phyloP scores from a whole-genome alignment of 1,140 invertebrate genomes.

The Hydropsyche tenuis region DNA sequence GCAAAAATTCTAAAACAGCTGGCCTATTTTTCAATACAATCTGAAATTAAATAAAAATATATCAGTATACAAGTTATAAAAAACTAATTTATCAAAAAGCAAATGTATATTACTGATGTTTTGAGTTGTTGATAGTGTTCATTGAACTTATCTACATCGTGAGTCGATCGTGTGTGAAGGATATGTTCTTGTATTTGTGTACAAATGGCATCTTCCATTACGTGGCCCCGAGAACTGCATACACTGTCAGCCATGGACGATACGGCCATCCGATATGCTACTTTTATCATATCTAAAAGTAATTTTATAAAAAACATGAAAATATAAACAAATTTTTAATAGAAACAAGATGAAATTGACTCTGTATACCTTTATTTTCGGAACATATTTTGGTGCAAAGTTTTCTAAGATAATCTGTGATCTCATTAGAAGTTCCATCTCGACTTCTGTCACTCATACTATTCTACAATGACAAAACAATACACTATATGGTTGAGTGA shows the following conservation, averaged over 20 bases:
- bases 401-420: constrained; percentile 44
- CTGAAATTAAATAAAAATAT: constrained; percentile 18
- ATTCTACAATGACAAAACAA: constrained; percentile 18
- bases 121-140: constrained; percentile 60
- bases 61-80: background rate
- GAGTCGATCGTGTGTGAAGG: constrained; percentile 51
- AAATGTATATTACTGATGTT: constrained; percentile 55
- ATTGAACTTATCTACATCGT: constrained; percentile 60
- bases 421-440: constrained; percentile 33
- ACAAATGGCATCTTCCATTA: constrained; percentile 57
- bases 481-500: background rate
- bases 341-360: too few relatives aligned
- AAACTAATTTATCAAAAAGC: background rate
- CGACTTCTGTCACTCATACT: constrained; percentile 36
- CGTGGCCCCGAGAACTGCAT: constrained; percentile 51
- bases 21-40: constrained; percentile 38
- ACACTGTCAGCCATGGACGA: constrained; percentile 57
- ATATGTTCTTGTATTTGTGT: constrained; percentile 57
- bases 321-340: background rate
- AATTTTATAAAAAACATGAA: background rate
- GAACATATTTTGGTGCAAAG: constrained; percentile 46
- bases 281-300: constrained; percentile 52
- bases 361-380: constrained; percentile 40
- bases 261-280: constrained; percentile 60
- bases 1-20: constrained; percentile 42